Percentiles rank a stretch among this genome's conserved stretches.
Conservation (phyloP, 2,888 invertebrate species). For the Acanthacorydalis orientalis region DNA sequence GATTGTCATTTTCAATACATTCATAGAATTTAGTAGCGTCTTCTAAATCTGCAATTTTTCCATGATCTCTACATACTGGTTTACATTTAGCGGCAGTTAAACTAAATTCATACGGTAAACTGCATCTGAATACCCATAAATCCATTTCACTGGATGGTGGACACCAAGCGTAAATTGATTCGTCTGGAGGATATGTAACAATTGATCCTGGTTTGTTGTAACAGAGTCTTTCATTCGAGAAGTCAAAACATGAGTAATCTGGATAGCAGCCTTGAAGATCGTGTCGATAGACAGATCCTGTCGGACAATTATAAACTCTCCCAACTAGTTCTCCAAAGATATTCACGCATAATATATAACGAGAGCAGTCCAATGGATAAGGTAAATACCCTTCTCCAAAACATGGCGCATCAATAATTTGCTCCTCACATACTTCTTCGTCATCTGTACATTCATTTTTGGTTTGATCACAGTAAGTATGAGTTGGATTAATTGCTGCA, state of each 20-base stretch:
- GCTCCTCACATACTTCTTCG: not conserved
- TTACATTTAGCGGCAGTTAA: conserved; percentile 1
- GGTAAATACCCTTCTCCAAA: not conserved
- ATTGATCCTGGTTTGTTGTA: not conserved
- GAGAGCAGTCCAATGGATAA: conserved; percentile 5
- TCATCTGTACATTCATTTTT: not conserved
- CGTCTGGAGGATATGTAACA: conserved; percentile 1
- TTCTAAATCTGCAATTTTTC: not conserved
- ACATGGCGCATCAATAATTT: not conserved
- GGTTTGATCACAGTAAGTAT: conserved; percentile 4
- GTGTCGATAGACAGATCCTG: not conserved
- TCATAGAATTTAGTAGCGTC: conserved; percentile 2
- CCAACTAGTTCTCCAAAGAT: not conserved
- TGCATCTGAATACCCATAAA: not conserved
- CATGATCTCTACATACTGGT: conserved; percentile 1
- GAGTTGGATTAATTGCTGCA: not conserved
- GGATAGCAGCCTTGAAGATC: not conserved
- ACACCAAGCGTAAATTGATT: conserved; percentile 5
- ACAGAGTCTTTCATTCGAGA: not conserved
- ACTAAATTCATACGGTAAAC: conserved; percentile 1
- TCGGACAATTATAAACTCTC: not conserved
- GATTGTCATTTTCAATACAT: not conserved
- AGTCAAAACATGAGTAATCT: not conserved
- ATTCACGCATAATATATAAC: not conserved
- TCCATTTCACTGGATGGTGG: not conserved